Evolutionary conservation across 2,113 vertebrate species (phyloP), one percentile per base, ranked within the genome.

Genomic region (Polypterus senegalus): DNA sequence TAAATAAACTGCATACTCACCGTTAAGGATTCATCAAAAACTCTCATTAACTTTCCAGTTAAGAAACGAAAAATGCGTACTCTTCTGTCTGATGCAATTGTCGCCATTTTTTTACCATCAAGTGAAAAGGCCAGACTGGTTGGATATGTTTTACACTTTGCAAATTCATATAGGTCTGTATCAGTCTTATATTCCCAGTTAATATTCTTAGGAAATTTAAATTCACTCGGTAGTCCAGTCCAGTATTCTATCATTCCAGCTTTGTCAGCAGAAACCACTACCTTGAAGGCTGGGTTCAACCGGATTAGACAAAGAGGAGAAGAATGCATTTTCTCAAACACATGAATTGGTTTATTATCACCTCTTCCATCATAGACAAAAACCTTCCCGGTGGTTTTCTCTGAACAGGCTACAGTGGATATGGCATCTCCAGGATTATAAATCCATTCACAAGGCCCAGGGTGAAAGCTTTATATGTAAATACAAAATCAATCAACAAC

Each of bases 191-290:
- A 98, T 61, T 93, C 86, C 96, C 96, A 99, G 9, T 81, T 74
- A 66, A 98, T 88, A 9, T 93, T 85, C 76, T 79, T 90, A 3
- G 95, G 96, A 67, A 98, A 99, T 71, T 73, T 89, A 74, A 97
- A 99, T 56, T 97, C 93, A 0, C 81, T 88, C 4, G 86, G 85
- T 60, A 93, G 90, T 46, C 96, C 95, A 3, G 93, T 97, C 96
- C 96, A 98, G 73, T 99, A 98, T 68, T 99, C 96, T 2, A 99
- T 80, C 95, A 99, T 99, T 44, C 96, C 94, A 0, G 89, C 88
- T 74, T 94, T 94, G 78, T 98, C 95, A 8, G 94, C 89, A 9
- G 96, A 97, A 49, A 99, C 93, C 7, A 97, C 75, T 61, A 86
- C 89, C 76, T 91, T 87, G 65, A 82, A 98, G 67, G 79, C 79